These are phyloP conservation scores for Arctocebus calabarensis DNA, from an alignment of 2,797 vertebrate species.

Conservation along the genomic window DNA sequence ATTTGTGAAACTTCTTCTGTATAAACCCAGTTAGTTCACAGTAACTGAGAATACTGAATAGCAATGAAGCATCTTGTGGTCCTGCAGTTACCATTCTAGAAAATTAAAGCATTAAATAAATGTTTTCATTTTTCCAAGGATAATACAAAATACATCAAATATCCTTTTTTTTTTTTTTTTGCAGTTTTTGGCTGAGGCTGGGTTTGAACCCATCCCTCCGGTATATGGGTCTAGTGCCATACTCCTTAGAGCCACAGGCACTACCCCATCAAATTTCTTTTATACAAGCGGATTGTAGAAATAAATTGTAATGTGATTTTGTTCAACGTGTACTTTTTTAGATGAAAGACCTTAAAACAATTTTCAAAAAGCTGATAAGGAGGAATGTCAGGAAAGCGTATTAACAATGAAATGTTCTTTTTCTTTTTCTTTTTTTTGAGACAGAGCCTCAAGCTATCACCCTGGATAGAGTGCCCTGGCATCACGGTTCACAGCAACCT, in stretches of 20 bases:
- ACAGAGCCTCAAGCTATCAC: too few relatives aligned
- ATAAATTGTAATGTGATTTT: conserved; percentile 32
- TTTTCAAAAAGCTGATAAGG: background rate
- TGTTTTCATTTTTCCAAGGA: conserved; percentile 37
- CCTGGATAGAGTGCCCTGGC: too few relatives aligned
- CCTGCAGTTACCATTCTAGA: conserved; percentile 25
- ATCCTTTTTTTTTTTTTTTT: background rate
- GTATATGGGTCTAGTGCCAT: too few relatives aligned
- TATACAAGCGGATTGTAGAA: conserved; percentile 29
- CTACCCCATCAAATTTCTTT: background rate
- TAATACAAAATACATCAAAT: conserved; percentile 38
- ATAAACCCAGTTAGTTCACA: background rate
- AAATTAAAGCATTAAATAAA: conserved; percentile 46
- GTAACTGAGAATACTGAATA: conserved; percentile 53
- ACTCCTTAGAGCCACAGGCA: too few relatives aligned
- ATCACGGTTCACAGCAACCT: too few relatives aligned
- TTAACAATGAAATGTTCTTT: background rate
- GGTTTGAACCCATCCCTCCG: too few relatives aligned
- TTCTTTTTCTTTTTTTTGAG: background rate
- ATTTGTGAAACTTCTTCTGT: conserved; percentile 49
- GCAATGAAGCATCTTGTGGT: conserved; percentile 23
- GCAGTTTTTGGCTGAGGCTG: too few relatives aligned
- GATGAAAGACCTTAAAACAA: background rate
- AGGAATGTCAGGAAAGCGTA: background rate
- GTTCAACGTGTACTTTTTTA: conserved; percentile 10